Evolutionary conservation across 2,797 vertebrate species (phyloP).

Genomic region (Malacoctenus gilli): DNA sequence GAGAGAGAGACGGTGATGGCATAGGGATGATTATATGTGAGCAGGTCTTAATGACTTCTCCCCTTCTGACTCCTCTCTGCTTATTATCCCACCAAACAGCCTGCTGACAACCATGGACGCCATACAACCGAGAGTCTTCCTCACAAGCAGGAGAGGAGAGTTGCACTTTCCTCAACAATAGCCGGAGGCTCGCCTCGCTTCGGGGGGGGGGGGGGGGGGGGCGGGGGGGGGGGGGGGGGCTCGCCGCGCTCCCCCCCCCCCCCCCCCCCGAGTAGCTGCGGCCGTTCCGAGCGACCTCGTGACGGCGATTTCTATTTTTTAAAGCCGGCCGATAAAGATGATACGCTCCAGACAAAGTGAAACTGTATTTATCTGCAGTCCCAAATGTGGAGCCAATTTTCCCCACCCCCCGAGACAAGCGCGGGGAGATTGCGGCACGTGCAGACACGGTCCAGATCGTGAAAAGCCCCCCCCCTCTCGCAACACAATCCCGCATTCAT

Average conservation of each 20-base stretch:
- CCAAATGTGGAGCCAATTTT: conserved; percentile 65
- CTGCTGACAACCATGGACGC: conserved; percentile 33
- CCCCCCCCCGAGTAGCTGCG: conserved; percentile 49
- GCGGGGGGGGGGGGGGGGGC: no score
- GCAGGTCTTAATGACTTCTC: conserved; percentile 72
- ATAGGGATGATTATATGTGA: conserved; percentile 75
- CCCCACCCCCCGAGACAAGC: conserved; percentile 40
- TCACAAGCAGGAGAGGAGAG: conserved; percentile 33
- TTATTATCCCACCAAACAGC: conserved; percentile 66
- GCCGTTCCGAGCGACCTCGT: conserved; percentile 51
- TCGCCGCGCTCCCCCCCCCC: no score
- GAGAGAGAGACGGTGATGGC: conserved; percentile 57
- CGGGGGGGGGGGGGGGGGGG: no score
- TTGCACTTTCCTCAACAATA: conserved; percentile 53
- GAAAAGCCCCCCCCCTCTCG: conserved; percentile 30
- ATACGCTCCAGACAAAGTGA: conserved; percentile 53
- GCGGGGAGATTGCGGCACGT: conserved; percentile 29
- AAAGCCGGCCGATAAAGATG: conserved; percentile 52
- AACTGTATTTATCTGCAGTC: conserved; percentile 61
- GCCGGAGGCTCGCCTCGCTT: conserved; percentile 38
- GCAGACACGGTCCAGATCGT: conserved; percentile 40
- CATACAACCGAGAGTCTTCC: conserved; percentile 36
- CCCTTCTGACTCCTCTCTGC: conserved; percentile 63
- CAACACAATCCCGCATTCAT: conserved; percentile 49
- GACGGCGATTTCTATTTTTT: conserved; percentile 40